Percentiles rank a stretch among this genome's conserved stretches.
Conservation (phyloP, 1,140 invertebrate species). For the Caenorhabditis brenneri region DNA sequence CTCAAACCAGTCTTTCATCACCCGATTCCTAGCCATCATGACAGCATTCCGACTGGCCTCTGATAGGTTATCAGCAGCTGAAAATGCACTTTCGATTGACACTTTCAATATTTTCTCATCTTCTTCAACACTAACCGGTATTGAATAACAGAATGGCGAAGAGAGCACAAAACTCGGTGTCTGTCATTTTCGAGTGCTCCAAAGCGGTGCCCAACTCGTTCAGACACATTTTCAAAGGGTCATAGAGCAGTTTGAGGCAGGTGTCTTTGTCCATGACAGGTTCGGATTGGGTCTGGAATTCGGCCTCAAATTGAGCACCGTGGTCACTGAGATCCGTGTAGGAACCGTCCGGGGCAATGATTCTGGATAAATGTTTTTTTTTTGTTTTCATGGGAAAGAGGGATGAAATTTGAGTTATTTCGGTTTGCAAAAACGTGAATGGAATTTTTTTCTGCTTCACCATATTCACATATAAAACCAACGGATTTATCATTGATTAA, state of each 20-base stretch:
- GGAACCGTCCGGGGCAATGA: slow-evolving; percentile 3
- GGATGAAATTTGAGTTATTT: no score
- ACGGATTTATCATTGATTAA: no score
- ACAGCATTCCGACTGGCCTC: background rate
- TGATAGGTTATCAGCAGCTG: slow-evolving; percentile 30
- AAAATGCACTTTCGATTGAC: slow-evolving; percentile 21
- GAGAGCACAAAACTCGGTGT: slow-evolving; percentile 28
- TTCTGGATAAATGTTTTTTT: background rate
- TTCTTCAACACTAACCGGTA: background rate
- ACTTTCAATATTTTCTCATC: background rate
- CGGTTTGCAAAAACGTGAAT: no score
- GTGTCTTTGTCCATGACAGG: background rate
- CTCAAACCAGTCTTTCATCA: slow-evolving; percentile 35
- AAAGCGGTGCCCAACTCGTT: background rate
- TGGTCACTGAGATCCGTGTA: slow-evolving; percentile 1
- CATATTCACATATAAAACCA: no score
- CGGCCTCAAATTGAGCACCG: background rate
- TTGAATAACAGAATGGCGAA: slow-evolving; percentile 35
- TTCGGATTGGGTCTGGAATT: background rate
- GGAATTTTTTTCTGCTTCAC: no score
- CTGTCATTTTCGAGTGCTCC: slow-evolving; percentile 19
- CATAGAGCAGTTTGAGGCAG: slow-evolving; percentile 18
- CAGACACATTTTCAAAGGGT: background rate
- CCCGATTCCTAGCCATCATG: slow-evolving; percentile 13
- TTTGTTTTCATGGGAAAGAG: no score